Conservation (phyloP, 1,140 invertebrate genomes). For the Heliconius nattereri region DNA sequence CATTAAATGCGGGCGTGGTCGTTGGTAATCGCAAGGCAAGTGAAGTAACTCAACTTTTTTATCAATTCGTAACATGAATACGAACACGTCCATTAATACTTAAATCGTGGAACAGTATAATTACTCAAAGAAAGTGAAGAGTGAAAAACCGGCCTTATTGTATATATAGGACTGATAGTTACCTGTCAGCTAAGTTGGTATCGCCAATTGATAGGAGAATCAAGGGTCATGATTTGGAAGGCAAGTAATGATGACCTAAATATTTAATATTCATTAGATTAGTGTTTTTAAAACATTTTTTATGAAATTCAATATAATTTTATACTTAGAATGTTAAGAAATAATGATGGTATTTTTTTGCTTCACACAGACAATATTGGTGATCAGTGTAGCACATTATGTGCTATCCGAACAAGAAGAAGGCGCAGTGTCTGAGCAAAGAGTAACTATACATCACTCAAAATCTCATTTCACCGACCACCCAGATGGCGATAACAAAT, state of each 20-base stretch:
- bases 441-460: slow-evolving; percentile 40
- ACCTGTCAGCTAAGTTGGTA: slow-evolving; percentile 43
- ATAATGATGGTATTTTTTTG: not conserved
- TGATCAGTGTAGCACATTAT: slow-evolving; percentile 41
- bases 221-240: slow-evolving; percentile 58
- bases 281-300: not conserved
- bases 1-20: not conserved
- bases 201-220: slow-evolving; percentile 32
- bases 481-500: not conserved
- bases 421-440: slow-evolving; percentile 55
- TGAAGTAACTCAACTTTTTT: slow-evolving; percentile 33
- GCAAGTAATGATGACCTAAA: slow-evolving; percentile 45
- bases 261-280: not conserved
- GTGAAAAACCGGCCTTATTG: slow-evolving; percentile 48
- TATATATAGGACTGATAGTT: slow-evolving; percentile 48
- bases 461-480: slow-evolving; percentile 27
- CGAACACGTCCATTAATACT: slow-evolving; percentile 40
- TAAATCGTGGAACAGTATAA: slow-evolving; percentile 52
- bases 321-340: not conserved
- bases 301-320: not conserved
- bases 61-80: slow-evolving; percentile 44
- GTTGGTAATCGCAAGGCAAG: not conserved
- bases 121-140: slow-evolving; percentile 47
- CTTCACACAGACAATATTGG: slow-evolving; percentile 34
- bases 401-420: slow-evolving; percentile 44